A percentile compares a stretch with the other conserved stretches of the same genome.
Conservation (phyloP, 2,888 invertebrate genomes). For the Himalopsyche kuldschensis region DNA sequence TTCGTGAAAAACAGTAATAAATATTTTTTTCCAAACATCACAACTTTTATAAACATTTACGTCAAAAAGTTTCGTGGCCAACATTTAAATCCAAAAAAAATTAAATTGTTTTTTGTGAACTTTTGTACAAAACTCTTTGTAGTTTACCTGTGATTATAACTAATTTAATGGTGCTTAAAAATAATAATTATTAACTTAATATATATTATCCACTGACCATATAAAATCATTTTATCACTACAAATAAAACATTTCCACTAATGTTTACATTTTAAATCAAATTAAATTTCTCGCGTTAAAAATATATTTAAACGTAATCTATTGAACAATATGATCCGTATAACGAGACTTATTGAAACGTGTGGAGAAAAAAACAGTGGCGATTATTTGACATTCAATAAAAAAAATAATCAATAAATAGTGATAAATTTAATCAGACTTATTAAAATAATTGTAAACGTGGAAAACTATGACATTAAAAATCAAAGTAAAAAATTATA, state of each 20-base stretch:
- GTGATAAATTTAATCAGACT: background rate
- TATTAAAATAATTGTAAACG: background rate
- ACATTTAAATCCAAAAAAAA: background rate
- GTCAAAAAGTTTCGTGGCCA: background rate
- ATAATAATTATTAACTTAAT: background rate
- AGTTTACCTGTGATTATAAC: background rate
- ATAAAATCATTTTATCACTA: background rate
- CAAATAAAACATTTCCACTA: background rate
- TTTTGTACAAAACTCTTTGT: background rate
- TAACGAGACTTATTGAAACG: background rate
- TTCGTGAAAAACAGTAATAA: background rate
- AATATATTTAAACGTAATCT: background rate
- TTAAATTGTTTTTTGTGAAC: background rate
- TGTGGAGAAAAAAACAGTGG: background rate
- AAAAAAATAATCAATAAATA: background rate
- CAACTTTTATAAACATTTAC: background rate
- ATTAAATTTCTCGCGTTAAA: background rate
- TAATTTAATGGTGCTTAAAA: background rate
- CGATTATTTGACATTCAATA: background rate
- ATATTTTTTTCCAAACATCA: background rate
- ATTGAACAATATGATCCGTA: background rate
- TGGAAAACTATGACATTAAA: no score
- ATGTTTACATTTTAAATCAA: background rate
- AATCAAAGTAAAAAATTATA: no score
- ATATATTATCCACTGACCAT: background rate